Percentiles rank a stretch among this genome's conserved stretches.
These are phyloP conservation scores for Malthinus seriepunctatus DNA, from an alignment of 2,888 invertebrate genomes.

Conservation along the genomic window DNA sequence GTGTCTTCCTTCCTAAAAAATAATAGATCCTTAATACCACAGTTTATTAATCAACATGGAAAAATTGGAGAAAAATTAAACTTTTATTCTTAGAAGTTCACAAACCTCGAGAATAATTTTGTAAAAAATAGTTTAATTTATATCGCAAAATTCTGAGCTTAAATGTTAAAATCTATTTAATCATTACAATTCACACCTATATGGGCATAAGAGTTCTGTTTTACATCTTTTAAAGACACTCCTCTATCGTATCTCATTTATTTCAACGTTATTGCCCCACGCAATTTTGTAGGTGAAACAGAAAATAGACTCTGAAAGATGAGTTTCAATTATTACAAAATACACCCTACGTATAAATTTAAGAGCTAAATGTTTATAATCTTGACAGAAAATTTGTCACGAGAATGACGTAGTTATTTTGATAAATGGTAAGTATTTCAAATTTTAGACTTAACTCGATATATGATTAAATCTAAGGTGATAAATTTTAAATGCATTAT, in stretches of 20 bases:
- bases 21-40: too few species aligned
- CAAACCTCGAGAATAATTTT: too few species aligned
- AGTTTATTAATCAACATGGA: too few species aligned
- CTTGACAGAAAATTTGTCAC: constrained; percentile 19
- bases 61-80: too few species aligned
- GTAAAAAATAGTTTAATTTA: too few species aligned
- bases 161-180: constrained; percentile 9
- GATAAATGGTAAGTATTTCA: too few species aligned
- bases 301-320: constrained; percentile 21
- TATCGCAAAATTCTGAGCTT: neutral
- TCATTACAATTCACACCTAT: constrained; percentile 22
- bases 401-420: constrained; percentile 11
- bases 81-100: too few species aligned
- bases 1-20: too few species aligned
- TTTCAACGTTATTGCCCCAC: constrained; percentile 22
- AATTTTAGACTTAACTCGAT: too few species aligned
- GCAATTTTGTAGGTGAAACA: constrained; percentile 24
- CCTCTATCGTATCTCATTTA: constrained; percentile 24
- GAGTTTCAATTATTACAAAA: constrained; percentile 27
- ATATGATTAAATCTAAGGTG: too few species aligned
- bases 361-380: constrained; percentile 9
- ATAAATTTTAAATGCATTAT: too few species aligned
- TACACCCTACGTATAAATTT: constrained; percentile 24
- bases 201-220: constrained; percentile 24
- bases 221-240: constrained; percentile 23